phyloP scores from a whole-genome alignment of 2,113 vertebrate genomes.

The Chaetorhynchus papuensis region DNA sequence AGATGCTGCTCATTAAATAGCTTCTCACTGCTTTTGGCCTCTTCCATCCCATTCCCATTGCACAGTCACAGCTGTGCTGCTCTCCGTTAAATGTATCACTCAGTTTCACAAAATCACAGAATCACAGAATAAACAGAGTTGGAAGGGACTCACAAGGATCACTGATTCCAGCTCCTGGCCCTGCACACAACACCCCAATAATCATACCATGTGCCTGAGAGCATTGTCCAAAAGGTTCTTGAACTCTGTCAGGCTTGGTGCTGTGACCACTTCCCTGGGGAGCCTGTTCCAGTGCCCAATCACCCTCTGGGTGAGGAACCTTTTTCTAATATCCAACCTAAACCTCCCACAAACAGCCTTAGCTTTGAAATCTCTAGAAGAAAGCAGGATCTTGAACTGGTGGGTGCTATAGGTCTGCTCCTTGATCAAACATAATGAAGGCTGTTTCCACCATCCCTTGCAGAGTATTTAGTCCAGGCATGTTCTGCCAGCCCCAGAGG shows the following conservation, averaged over 20 bases:
- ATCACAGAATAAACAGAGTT: neutral
- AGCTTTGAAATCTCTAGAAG: neutral
- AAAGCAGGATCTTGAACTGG: fast-evolving
- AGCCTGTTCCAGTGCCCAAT: too few relatives aligned
- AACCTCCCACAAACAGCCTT: neutral
- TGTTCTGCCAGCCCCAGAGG: neutral
- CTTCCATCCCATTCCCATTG: neutral
- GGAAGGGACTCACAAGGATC: neutral
- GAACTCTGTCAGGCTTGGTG: neutral
- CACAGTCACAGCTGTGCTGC: neutral
- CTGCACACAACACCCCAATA: neutral
- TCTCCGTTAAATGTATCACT: neutral
- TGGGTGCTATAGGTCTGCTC: neutral
- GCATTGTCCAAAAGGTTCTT: neutral
- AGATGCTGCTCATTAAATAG: neutral
- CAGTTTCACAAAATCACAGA: neutral
- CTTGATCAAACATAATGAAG: neutral
- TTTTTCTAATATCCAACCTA: neutral
- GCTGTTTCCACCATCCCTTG: neutral
- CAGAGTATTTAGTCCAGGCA: neutral
- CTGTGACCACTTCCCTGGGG: neutral
- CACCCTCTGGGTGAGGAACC: fast-evolving
- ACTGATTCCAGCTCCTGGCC: neutral
- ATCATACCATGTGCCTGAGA: neutral
- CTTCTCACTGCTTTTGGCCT: neutral